phyloP scores from a whole-genome alignment of 2,113 vertebrate genomes.

The Anguilla japonica region DNA sequence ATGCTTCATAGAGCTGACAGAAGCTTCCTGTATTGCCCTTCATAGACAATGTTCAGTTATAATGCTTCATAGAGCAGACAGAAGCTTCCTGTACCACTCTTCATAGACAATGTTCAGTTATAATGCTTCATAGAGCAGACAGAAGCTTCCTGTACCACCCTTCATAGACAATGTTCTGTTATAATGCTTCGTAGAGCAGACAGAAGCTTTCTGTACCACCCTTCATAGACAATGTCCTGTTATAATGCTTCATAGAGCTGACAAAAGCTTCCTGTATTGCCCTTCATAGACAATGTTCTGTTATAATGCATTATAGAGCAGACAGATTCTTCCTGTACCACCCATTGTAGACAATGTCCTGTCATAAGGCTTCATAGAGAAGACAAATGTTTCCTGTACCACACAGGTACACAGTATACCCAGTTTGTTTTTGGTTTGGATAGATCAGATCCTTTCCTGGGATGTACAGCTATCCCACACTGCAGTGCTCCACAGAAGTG shows the following conservation, averaged over 20 bases:
- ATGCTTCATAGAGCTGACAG: not conserved
- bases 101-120: too few relatives aligned
- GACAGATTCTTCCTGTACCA: not conserved
- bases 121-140: too few relatives aligned
- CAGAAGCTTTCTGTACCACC: too few relatives aligned
- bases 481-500: not conserved
- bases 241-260: too few relatives aligned
- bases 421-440: not conserved
- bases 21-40: conserved; percentile 3
- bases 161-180: too few relatives aligned
- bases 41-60: conserved; percentile 39
- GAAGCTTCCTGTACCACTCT: not conserved
- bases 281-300: too few relatives aligned
- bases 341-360: conserved; percentile 41
- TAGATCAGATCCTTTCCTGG: not conserved
- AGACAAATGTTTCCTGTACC: conserved; percentile 2
- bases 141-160: too few relatives aligned
- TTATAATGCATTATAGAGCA: too few relatives aligned
- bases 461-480: not conserved
- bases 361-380: conserved; percentile 26
- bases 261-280: too few relatives aligned
- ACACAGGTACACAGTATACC: not conserved
- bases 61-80: conserved; percentile 25
- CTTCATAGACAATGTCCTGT: too few relatives aligned
- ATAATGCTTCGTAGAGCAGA: too few relatives aligned